A percentile compares a stretch with the other conserved stretches of the same genome.
phyloP scores from a whole-genome alignment of 2,888 invertebrate species.

The Tetramorium bicarinatum region DNA sequence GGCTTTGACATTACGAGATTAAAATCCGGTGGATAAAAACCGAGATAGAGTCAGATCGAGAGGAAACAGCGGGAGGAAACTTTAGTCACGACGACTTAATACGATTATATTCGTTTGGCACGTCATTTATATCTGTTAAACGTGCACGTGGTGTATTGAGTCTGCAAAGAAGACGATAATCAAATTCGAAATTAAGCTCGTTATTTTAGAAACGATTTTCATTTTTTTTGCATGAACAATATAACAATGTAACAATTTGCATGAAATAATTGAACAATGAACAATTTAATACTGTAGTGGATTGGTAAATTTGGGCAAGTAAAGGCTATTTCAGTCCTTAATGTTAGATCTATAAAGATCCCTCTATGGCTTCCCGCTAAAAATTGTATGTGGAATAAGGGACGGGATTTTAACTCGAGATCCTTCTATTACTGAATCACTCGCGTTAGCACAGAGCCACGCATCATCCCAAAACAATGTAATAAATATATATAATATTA shows the following conservation, averaged over 20 bases:
- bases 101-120: slow-evolving; percentile 75
- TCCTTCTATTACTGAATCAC: too few relatives aligned
- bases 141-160: slow-evolving; percentile 13
- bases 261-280: too few relatives aligned
- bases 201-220: not conserved
- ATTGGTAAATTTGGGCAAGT: too few relatives aligned
- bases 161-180: slow-evolving; percentile 34
- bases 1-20: slow-evolving; percentile 86
- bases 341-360: too few relatives aligned
- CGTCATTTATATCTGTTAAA: slow-evolving; percentile 82
- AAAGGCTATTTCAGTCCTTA: too few relatives aligned
- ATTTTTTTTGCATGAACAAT: not conserved
- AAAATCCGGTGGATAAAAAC: slow-evolving; percentile 81
- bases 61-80: slow-evolving; percentile 51
- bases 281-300: not conserved
- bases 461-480: too few relatives aligned
- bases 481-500: not conserved
- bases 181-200: slow-evolving; percentile 38
- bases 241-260: not conserved
- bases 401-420: too few relatives aligned
- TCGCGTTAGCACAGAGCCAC: too few relatives aligned
- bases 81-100: slow-evolving; percentile 74
- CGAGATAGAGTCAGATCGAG: slow-evolving; percentile 55
- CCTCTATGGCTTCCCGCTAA: too few relatives aligned
- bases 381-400: too few relatives aligned